These are phyloP conservation scores for Hypomecis atomaria DNA, from an alignment of 2,888 invertebrate species.

Conservation along the genomic window DNA sequence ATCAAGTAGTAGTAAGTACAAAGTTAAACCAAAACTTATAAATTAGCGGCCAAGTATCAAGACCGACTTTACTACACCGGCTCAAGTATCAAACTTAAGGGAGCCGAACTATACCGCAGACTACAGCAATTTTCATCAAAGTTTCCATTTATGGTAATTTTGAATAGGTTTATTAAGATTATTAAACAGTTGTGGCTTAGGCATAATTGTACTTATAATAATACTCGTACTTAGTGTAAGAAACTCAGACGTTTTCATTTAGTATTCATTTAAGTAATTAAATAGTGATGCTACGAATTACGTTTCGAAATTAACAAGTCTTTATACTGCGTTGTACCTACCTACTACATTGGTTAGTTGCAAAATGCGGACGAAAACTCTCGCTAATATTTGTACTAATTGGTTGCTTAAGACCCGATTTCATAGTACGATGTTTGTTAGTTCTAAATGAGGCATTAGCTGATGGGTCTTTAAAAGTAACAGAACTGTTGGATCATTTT, in stretches of 20 bases:
- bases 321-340: too few species aligned
- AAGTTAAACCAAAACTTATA: constrained; percentile 15
- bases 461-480: too few species aligned
- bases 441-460: too few species aligned
- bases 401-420: too few species aligned
- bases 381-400: too few species aligned
- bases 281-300: too few species aligned
- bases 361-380: too few species aligned
- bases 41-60: constrained; percentile 11
- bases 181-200: neutral
- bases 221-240: neutral
- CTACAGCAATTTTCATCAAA: constrained; percentile 9
- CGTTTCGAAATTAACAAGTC: too few species aligned
- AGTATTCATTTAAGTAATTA: too few species aligned
- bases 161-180: constrained; percentile 2
- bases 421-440: too few species aligned
- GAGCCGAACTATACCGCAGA: constrained; percentile 10
- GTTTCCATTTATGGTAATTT: constrained; percentile 9
- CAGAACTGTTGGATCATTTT: too few species aligned
- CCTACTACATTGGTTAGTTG: too few species aligned
- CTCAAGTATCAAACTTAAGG: constrained; percentile 9
- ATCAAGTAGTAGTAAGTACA: constrained; percentile 3
- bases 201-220: neutral
- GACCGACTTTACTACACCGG: constrained; percentile 6
- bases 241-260: neutral